Base-by-base conservation (phyloP, 2,113 vertebrate genomes). In the Pluvianellus socialis region DNA sequence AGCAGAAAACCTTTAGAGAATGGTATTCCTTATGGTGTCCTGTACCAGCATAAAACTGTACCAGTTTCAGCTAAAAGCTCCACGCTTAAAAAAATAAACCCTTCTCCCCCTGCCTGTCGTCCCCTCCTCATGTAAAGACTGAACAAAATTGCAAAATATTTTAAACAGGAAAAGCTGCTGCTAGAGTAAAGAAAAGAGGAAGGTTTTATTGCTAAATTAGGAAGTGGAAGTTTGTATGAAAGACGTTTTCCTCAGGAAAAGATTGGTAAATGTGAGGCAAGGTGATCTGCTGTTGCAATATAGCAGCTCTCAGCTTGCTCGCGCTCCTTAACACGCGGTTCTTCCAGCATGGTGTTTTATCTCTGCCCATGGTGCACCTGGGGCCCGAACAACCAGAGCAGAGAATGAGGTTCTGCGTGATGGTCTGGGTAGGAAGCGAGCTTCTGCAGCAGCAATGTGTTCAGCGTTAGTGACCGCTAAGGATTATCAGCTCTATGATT, bases 141-240 rank as follows among this genome's bases (percentile, higher is more conserved):
- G 9, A 2, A 12, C 55, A 86, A 91, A 79, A 80, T 93, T 97
- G 63, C 93, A 80, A 90, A 96, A 94, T 50, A 35, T 65, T 94
- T 91, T 63, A 32, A 90, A 94, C 79, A 77, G 91, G 88, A 92
- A 96, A 86, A 1, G 4, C 77, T 94, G 63, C 84, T 96, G 50
- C 38, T 77, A 59, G 40, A 90, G 56, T 63, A 7, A 65, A 71
- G 71, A 84, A 95, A 95, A 92, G 71, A 83, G 92, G 95, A 97
- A 96, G 90, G 24, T 53, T 92, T 88, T 96, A 52, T 95, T 96
- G 93, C 97, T 80, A 92, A 94, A 96, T 80, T 96, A 94, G 90
- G 95, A 97, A 96, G 85, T 94, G 35, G 75, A 93, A 92, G 59
- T 91, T 95, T 22, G 21, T 90, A 28, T 75, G 88, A 93, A 96